Conservation (phyloP, 2,888 invertebrate genomes). For the Drosophila lacicola region DNA sequence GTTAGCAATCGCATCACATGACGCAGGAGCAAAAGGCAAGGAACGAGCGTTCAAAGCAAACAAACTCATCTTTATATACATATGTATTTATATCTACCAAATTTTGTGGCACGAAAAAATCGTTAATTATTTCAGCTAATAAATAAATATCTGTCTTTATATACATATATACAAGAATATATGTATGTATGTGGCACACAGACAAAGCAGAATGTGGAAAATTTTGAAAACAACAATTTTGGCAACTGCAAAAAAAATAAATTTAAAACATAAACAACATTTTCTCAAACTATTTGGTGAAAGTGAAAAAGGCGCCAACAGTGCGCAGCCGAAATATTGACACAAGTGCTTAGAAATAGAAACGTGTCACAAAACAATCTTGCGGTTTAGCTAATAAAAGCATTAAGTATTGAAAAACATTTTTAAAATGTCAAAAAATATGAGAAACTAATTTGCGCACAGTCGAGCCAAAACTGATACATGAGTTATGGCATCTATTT, state of each 20-base stretch:
- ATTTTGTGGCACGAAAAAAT: slow-evolving; percentile 35
- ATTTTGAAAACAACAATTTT: slow-evolving; percentile 44
- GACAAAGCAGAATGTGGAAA: slow-evolving; percentile 48
- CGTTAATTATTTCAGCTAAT: slow-evolving; percentile 50
- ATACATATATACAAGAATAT: background rate
- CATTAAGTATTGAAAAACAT: background rate
- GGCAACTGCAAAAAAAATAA: slow-evolving; percentile 27
- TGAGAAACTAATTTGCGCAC: background rate
- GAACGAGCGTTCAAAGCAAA: slow-evolving; percentile 19
- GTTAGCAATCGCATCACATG: slow-evolving; percentile 69
- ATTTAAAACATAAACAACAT: slow-evolving; percentile 36
- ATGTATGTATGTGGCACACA: background rate
- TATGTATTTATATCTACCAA: background rate
- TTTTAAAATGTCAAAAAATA: slow-evolving; percentile 2
- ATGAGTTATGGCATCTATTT: background rate
- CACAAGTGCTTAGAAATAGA: slow-evolving; percentile 33
- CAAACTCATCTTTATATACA: slow-evolving; percentile 11
- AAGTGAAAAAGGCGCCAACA: slow-evolving; percentile 47
- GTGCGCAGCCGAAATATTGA: slow-evolving; percentile 34
- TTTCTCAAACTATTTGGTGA: slow-evolving; percentile 4
- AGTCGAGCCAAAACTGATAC: background rate
- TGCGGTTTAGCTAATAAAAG: slow-evolving; percentile 19
- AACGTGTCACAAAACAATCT: too few species aligned
- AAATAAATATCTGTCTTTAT: slow-evolving; percentile 28
- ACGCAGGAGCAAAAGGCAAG: slow-evolving; percentile 56